Evolutionary conservation across 2,113 vertebrate species (phyloP).

Genomic region (Piaya cayana): DNA sequence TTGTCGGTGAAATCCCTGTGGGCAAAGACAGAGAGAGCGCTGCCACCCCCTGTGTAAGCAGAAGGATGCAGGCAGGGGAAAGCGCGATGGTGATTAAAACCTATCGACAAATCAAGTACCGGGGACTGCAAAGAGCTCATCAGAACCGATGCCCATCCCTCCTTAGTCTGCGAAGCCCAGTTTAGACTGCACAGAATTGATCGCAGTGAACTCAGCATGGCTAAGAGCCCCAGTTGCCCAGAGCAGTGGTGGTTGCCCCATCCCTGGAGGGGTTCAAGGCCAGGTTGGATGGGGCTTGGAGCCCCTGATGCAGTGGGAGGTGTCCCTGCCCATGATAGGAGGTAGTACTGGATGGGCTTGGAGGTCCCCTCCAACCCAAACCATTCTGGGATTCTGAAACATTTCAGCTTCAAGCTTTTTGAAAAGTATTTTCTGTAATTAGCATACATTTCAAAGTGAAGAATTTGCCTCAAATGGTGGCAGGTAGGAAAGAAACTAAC

Average conservation of each 20-base stretch:
- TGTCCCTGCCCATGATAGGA: too few species aligned
- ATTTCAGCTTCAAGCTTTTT: background rate
- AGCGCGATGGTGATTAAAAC: background rate
- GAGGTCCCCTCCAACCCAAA: too few species aligned
- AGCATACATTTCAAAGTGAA: background rate
- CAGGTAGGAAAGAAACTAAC: background rate
- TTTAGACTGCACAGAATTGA: background rate
- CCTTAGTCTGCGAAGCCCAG: background rate
- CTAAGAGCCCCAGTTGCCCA: background rate
- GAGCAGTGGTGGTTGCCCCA: too few species aligned
- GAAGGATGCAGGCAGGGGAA: background rate
- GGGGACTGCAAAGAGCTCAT: background rate
- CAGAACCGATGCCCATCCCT: background rate
- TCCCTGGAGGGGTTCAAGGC: too few species aligned
- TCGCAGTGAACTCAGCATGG: background rate
- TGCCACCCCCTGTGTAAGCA: background rate
- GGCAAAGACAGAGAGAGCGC: background rate
- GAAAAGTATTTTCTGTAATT: background rate
- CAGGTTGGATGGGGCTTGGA: too few species aligned
- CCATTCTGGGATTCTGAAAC: background rate
- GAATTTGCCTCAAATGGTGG: background rate
- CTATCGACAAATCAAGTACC: background rate
- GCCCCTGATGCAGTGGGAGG: too few species aligned
- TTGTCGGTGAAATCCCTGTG: constrained; percentile 86
- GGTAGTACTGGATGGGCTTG: too few species aligned